These are phyloP conservation scores for Grammomys surdaster DNA, from an alignment of 2,113 vertebrate genomes.

Conservation along the genomic window DNA sequence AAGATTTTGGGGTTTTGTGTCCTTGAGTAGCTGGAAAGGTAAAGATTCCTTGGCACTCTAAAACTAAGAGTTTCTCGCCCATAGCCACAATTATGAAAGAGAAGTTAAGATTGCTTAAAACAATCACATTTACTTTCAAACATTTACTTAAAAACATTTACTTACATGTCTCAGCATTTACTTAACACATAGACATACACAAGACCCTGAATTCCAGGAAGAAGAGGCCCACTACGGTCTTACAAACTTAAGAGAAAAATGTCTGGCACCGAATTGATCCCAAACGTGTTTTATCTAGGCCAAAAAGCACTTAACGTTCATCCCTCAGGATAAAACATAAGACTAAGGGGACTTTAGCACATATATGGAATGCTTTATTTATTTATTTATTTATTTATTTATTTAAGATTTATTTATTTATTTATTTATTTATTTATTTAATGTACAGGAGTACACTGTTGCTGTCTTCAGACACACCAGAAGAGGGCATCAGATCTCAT, in stretches of 20 bases:
- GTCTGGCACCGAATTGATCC: slow-evolving; percentile 1
- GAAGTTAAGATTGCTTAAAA: slow-evolving; percentile 63
- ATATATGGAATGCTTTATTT: slow-evolving; percentile 37
- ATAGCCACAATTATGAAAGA: slow-evolving; percentile 54
- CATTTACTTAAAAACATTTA: slow-evolving; percentile 42
- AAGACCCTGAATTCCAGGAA: slow-evolving; percentile 18
- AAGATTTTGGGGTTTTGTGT: slow-evolving; percentile 51
- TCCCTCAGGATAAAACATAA: slow-evolving; percentile 61
- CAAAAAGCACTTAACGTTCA: slow-evolving; percentile 53
- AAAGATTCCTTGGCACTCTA: background rate
- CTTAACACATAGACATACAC: background rate
- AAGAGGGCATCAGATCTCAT: too few species aligned
- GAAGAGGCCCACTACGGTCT: background rate
- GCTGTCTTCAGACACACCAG: too few species aligned
- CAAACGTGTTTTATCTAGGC: slow-evolving; percentile 50
- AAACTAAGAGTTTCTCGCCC: slow-evolving; percentile 57
- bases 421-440: too few species aligned
- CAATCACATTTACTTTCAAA: slow-evolving; percentile 49
- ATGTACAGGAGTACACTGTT: too few species aligned
- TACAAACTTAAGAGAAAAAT: background rate
- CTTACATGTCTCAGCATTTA: slow-evolving; percentile 33
- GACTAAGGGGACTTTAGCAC: slow-evolving; percentile 24
- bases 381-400: too few species aligned
- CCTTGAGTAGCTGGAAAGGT: background rate
- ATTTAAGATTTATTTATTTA: background rate